These are phyloP conservation scores for Callionymus lyra DNA, from an alignment of 2,113 vertebrate genomes.

Conservation along the genomic window DNA sequence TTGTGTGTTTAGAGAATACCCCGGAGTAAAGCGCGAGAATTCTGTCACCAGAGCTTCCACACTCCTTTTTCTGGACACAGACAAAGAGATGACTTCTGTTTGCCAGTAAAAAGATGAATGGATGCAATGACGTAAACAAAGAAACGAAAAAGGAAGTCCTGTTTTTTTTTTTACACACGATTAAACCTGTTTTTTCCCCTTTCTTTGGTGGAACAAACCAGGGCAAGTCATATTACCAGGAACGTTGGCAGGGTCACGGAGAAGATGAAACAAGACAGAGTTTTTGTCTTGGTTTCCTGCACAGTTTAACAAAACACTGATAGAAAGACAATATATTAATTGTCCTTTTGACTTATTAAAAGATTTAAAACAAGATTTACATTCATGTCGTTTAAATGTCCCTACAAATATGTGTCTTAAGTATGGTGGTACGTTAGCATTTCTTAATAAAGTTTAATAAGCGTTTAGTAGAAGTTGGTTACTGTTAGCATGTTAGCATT, in stretches of 20 bases:
- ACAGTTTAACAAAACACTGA: too few relatives aligned
- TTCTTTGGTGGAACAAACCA: slow-evolving; percentile 19
- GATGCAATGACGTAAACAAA: background rate
- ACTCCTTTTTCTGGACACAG: slow-evolving; percentile 28
- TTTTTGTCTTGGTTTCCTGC: too few relatives aligned
- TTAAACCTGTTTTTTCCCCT: slow-evolving; percentile 21
- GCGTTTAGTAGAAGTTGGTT: too few relatives aligned
- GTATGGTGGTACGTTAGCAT: too few relatives aligned
- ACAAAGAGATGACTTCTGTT: slow-evolving; percentile 37
- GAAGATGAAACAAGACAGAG: slow-evolving; percentile 11
- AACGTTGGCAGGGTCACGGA: slow-evolving; percentile 19
- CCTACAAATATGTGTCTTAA: too few relatives aligned
- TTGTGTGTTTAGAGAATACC: slow-evolving; percentile 59
- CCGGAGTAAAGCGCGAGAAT: slow-evolving; percentile 57
- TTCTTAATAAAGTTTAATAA: too few relatives aligned
- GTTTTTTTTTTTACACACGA: slow-evolving; percentile 7
- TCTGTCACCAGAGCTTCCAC: slow-evolving; percentile 53
- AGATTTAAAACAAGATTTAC: too few relatives aligned
- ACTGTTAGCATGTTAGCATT: too few relatives aligned
- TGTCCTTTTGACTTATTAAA: too few relatives aligned
- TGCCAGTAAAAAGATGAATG: slow-evolving; percentile 9
- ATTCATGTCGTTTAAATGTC: too few relatives aligned
- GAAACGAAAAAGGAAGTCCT: slow-evolving; percentile 1
- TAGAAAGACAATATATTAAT: too few relatives aligned
- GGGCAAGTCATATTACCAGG: slow-evolving; percentile 29